Evolutionary conservation across 1,140 invertebrate species (phyloP).

Genomic region (Caenorhabditis remanei): DNA sequence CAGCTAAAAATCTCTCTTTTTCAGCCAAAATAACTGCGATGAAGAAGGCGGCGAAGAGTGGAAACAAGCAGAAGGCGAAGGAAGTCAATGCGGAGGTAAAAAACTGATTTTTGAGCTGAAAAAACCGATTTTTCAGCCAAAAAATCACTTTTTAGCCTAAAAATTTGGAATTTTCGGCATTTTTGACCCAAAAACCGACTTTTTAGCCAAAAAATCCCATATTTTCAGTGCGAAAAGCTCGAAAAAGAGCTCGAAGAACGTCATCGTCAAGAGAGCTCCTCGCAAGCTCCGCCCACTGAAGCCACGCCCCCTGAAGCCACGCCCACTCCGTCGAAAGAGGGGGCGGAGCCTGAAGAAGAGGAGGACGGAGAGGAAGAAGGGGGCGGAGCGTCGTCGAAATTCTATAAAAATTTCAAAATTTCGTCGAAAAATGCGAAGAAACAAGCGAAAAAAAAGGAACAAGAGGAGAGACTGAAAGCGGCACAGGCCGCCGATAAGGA

Average conservation of each 20-base stretch:
- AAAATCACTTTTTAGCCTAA: not conserved
- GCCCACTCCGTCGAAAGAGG: not conserved
- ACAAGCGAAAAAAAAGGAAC: constrained; percentile 64
- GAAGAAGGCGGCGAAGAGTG: constrained; percentile 62
- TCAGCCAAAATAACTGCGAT: constrained; percentile 30
- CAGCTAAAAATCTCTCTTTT: not conserved
- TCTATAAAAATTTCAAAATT: constrained; percentile 55
- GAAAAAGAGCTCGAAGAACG: constrained; percentile 54
- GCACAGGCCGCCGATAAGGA: constrained; percentile 49
- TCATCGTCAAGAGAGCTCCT: constrained; percentile 52
- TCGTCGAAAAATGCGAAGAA: constrained; percentile 50
- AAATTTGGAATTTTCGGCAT: not conserved
- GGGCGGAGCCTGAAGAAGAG: not conserved
- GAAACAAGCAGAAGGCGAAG: constrained; percentile 61
- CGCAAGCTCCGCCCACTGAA: not conserved
- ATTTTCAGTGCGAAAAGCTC: constrained; percentile 37
- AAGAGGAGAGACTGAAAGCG: constrained; percentile 50
- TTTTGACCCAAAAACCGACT: not conserved
- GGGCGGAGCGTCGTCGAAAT: not conserved
- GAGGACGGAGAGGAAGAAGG: not conserved
- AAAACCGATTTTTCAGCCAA: not conserved
- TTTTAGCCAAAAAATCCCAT: not conserved
- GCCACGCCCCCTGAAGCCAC: not conserved
- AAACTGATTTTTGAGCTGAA: not conserved
- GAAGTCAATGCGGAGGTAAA: constrained; percentile 24